Evolutionary conservation across 2,888 invertebrate species (phyloP).

Genomic region (Heliconius hortense): DNA sequence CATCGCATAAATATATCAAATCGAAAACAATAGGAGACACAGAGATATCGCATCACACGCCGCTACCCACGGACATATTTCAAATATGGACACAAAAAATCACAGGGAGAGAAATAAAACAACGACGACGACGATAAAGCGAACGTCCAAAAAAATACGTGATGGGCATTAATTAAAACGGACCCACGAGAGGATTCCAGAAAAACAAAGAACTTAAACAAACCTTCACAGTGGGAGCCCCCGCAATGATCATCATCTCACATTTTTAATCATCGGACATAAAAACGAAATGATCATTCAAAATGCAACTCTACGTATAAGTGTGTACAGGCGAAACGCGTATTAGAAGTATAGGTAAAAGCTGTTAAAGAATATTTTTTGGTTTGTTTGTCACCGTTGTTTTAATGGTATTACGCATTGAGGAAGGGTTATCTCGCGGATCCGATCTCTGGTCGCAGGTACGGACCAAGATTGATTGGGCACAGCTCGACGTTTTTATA

Average conservation of each 20-base stretch:
- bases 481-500: constrained; percentile 76
- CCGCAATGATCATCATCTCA: constrained; percentile 80
- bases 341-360: constrained; percentile 55
- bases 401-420: constrained; percentile 81
- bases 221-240: constrained; percentile 80
- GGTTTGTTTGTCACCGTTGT: constrained; percentile 81
- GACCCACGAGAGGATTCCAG: constrained; percentile 79
- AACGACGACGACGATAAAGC: constrained; percentile 57
- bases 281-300: constrained; percentile 54
- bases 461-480: constrained; percentile 78
- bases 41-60: constrained; percentile 77
- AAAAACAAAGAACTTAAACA: constrained; percentile 80
- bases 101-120: constrained; percentile 52
- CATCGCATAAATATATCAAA: constrained; percentile 80
- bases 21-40: constrained; percentile 80
- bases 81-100: constrained; percentile 73
- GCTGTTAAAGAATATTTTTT: constrained; percentile 80
- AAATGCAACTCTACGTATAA: constrained; percentile 57
- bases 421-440: constrained; percentile 78
- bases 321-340: constrained; percentile 53
- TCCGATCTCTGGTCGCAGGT: constrained; percentile 75
- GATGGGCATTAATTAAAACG: constrained; percentile 83
- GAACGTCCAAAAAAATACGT: constrained; percentile 79
- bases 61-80: constrained; percentile 74
- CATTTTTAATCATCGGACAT: constrained; percentile 78